Percentiles rank a stretch among this genome's conserved stretches.
These are phyloP conservation scores for Brenthis daphne DNA, from an alignment of 2,888 invertebrate species.

Conservation along the genomic window DNA sequence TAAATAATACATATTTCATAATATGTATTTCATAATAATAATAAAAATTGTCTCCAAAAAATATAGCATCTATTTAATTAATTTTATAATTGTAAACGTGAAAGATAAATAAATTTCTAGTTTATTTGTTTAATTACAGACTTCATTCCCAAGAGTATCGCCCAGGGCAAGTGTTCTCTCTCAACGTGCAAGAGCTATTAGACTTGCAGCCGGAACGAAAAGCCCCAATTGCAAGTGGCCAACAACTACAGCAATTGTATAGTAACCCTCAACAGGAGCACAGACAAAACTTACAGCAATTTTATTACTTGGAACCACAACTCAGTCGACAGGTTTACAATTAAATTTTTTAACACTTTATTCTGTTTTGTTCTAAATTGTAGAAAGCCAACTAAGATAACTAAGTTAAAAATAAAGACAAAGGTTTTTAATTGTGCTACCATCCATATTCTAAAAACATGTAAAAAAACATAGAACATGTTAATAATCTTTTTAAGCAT, in stretches of 20 bases:
- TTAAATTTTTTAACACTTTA: background rate
- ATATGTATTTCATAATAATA: no score
- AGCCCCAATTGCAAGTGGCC: conserved; percentile 58
- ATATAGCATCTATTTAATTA: no score
- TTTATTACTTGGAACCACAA: conserved; percentile 70
- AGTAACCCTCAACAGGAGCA: conserved; percentile 63
- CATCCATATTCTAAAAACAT: no score
- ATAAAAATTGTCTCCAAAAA: no score
- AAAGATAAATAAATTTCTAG: no score
- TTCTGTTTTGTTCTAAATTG: background rate
- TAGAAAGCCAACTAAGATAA: background rate
- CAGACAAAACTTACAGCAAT: conserved; percentile 66
- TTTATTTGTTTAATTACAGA: conserved; percentile 40
- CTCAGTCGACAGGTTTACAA: conserved; percentile 58
- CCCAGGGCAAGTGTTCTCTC: conserved; percentile 73
- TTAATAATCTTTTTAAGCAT: no score
- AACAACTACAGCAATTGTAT: conserved; percentile 68
- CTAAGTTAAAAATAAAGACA: background rate
- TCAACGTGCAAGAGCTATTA: conserved; percentile 68
- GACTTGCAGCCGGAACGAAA: conserved; percentile 73
- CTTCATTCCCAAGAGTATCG: conserved; percentile 64
- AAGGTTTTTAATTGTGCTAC: no score
- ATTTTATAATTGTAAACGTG: no score
- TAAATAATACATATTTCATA: no score
- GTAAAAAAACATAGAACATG: no score